Percentiles rank a stretch among this genome's conserved stretches.
phyloP scores from a whole-genome alignment of 1,140 invertebrate genomes.

The Drosophila miranda region DNA sequence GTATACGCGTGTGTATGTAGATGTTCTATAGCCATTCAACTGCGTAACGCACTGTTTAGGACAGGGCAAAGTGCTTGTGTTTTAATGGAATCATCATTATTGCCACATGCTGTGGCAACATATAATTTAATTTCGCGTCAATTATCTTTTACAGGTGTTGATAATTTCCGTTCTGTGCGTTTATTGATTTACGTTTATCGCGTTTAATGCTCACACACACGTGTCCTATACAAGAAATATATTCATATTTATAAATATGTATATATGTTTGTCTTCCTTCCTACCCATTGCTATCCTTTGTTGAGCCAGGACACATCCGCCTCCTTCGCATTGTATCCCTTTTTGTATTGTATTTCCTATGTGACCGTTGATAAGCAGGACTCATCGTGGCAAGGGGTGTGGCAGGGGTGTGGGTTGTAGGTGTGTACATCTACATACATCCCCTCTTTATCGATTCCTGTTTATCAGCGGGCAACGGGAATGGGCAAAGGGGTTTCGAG shows the following conservation, averaged over 20 bases:
- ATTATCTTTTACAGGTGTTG: conserved; percentile 51
- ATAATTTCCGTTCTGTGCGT: conserved; percentile 50
- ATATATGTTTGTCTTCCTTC: neutral
- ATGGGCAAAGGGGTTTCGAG: conserved; percentile 38
- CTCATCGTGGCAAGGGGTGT: conserved; percentile 3
- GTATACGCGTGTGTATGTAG: no score
- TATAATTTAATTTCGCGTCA: conserved; percentile 45
- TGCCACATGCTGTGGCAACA: conserved; percentile 19
- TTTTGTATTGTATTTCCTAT: conserved; percentile 57
- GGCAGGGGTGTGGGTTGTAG: neutral
- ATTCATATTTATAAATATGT: neutral
- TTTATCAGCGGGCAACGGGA: conserved; percentile 47
- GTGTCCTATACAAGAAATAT: conserved; percentile 2
- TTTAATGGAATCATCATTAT: conserved; percentile 25
- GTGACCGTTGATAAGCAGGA: conserved; percentile 42
- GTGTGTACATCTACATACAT: conserved; percentile 10
- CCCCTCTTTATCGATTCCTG: conserved; percentile 60
- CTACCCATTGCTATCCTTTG: conserved; percentile 21
- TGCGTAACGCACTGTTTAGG: no score
- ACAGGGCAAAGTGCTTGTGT: neutral
- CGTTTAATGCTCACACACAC: conserved; percentile 20
- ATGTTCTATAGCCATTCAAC: no score
- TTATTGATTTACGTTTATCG: conserved; percentile 55
- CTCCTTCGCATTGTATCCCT: conserved; percentile 41
- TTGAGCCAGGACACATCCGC: conserved; percentile 28